Evolutionary conservation across 30 jellyfish, hydroid and myxozoan genomes (phyloP).

Genomic region (Cassiopea andromeda): DNA sequence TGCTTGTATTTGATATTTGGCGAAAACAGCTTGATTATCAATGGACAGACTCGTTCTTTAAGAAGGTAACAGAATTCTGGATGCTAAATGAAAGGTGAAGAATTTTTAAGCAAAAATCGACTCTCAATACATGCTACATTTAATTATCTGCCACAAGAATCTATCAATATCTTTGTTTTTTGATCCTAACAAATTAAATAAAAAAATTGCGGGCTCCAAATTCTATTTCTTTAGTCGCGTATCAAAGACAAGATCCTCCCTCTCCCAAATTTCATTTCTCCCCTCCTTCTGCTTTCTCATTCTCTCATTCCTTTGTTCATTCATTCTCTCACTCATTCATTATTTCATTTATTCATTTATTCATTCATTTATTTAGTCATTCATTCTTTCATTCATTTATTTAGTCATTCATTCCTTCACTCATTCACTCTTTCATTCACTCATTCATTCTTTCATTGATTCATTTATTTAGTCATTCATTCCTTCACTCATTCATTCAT

Average conservation of each 20-base stretch:
- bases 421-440: too few relatives aligned
- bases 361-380: too few relatives aligned
- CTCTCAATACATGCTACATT: background rate
- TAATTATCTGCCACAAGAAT: background rate
- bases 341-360: too few relatives aligned
- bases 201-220: background rate
- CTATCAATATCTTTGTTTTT: background rate
- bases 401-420: too few relatives aligned
- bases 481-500: too few relatives aligned
- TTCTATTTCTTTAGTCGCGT: background rate
- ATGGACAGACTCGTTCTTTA: constrained; percentile 94
- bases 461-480: too few relatives aligned
- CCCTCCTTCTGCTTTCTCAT: background rate
- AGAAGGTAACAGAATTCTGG: constrained; percentile 94
- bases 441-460: too few relatives aligned
- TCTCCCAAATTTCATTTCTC: background rate
- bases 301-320: too few relatives aligned
- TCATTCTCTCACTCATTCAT: too few relatives aligned
- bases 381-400: too few relatives aligned
- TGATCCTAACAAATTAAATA: background rate
- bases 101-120: background rate
- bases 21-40: constrained; percentile 90
- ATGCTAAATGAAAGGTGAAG: constrained; percentile 57
- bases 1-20: constrained; percentile 93
- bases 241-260: background rate